A percentile compares a stretch with the other conserved stretches of the same genome.
phyloP scores from a whole-genome alignment of 2,888 invertebrate genomes.

The Plebejus melissa region DNA sequence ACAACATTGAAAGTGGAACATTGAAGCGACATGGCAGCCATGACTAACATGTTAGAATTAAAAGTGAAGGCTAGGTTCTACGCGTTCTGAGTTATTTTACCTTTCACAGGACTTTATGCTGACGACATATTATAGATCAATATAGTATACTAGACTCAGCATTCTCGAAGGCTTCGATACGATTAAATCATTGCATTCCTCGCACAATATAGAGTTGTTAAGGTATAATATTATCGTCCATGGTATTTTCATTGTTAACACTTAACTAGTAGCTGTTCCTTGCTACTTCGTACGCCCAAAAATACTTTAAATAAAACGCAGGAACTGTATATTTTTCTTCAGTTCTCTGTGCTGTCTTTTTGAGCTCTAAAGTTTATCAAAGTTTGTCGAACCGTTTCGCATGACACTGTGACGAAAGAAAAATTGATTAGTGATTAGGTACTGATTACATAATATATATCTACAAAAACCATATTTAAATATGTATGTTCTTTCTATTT shows the following conservation, averaged over 20 bases:
- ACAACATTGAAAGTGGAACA: conserved; percentile 26
- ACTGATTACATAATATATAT: too few relatives aligned
- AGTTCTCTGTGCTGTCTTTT: too few relatives aligned
- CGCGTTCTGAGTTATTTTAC: neutral
- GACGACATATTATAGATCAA: neutral
- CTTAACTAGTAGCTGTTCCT: neutral
- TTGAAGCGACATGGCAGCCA: neutral
- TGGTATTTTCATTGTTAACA: neutral
- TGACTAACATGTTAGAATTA: conserved; percentile 21
- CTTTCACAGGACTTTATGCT: neutral
- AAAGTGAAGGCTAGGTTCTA: conserved; percentile 23
- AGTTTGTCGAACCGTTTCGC: too few relatives aligned
- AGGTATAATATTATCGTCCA: neutral
- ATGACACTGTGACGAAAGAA: too few relatives aligned
- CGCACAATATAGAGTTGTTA: neutral
- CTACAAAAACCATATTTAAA: too few relatives aligned
- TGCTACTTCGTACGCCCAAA: neutral
- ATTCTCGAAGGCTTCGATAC: conserved; percentile 10
- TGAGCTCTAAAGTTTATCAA: too few relatives aligned
- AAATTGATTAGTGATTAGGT: too few relatives aligned
- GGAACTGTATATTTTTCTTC: too few relatives aligned
- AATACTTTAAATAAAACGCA: too few relatives aligned
- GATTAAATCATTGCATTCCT: conserved; percentile 1
- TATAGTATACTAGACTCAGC: neutral
- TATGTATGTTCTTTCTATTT: too few relatives aligned